Base-by-base conservation (phyloP, 1,140 invertebrate genomes). In the Drosophila triauraria region DNA sequence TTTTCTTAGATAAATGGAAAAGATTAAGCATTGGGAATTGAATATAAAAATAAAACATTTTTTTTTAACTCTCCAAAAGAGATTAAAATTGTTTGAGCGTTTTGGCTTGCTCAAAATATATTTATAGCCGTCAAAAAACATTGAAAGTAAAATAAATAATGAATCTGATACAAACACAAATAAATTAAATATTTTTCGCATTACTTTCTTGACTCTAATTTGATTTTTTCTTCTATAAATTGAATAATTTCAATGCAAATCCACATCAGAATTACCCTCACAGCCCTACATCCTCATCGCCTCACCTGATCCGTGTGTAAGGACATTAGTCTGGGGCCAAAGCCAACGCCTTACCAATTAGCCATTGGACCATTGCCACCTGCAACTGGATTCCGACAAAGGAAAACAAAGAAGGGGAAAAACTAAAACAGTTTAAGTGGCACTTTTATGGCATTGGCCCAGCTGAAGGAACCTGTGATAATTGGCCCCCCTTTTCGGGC, bases 361-460 rank as follows among this genome's bases (percentile, higher is more conserved):
- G 69, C 67, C 51, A 27, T 23, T n/a, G 67, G 51, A 51, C 51
- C 44, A 72, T 56, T 83, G 80, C 61, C 82, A 82, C 79, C 79
- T 87, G 71, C 71, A 83, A 84, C 81, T 80, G 50, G 51, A 72
- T 69, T 58, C 35, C 64, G 51, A 70, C 64, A 69, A 50, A 43
- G 46, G 35, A 62, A 50, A 62, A 77, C 51, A 63, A 46, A 47
- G 46, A 53, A 54, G 59, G 57, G 23, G 59, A 74, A 69, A 87
- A 87, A 87, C 83, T 87, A 87, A 87, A 87, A 87, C 80, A 87
- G 77, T 83, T 88, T 87, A 88, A 87, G 83, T 87, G 83, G 77
- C 84, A 88, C 80, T 88, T 87, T 88, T 80, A 88, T 88, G 84
- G 83, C 80, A 87, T 82, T 83, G 79, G 65, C 67, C 65, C 23